These are phyloP conservation scores for Leptothorax acervorum DNA, from an alignment of 2,888 invertebrate species.

Conservation along the genomic window DNA sequence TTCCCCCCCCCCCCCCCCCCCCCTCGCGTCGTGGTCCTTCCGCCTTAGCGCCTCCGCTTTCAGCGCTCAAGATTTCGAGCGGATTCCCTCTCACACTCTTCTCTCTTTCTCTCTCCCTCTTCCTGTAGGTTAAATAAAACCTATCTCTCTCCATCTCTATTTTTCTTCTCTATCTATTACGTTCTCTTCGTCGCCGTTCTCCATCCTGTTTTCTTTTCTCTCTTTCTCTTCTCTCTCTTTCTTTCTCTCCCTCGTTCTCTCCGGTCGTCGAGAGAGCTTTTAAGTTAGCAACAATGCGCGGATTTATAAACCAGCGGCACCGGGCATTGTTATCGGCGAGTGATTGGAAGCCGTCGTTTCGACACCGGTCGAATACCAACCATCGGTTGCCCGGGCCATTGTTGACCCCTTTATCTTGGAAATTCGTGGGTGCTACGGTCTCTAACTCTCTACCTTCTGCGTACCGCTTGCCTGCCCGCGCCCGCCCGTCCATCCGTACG, in stretches of 20 bases:
- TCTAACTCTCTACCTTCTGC: slow-evolving; percentile 67
- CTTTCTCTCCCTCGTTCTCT: slow-evolving; percentile 31
- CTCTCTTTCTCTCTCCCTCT: slow-evolving; percentile 4
- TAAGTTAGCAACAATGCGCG: slow-evolving; percentile 85
- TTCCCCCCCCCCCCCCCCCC: neutral
- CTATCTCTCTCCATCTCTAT: slow-evolving; percentile 26
- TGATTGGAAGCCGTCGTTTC: slow-evolving; percentile 84
- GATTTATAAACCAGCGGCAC: slow-evolving; percentile 84
- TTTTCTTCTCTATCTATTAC: slow-evolving; percentile 43
- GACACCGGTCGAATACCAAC: slow-evolving; percentile 85
- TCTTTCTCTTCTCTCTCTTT: slow-evolving; percentile 29
- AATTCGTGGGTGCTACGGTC: slow-evolving; percentile 78
- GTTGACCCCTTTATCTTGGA: slow-evolving; percentile 84
- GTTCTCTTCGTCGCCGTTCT: neutral
- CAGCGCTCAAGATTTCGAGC: slow-evolving; percentile 72
- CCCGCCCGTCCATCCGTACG: slow-evolving; percentile 17
- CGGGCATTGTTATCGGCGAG: slow-evolving; percentile 84
- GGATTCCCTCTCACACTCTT: slow-evolving; percentile 61
- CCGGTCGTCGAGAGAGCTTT: slow-evolving; percentile 77
- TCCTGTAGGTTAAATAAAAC: slow-evolving; percentile 42
- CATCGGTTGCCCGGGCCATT: slow-evolving; percentile 83
- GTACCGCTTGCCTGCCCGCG: slow-evolving; percentile 31
- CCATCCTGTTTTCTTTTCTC: slow-evolving; percentile 11
- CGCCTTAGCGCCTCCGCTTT: slow-evolving; percentile 68
- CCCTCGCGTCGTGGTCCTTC: slow-evolving; percentile 51